Evolutionary conservation across 2,113 vertebrate species (phyloP), one percentile per base, ranked within the genome.

Genomic region (Indicator maculatus): DNA sequence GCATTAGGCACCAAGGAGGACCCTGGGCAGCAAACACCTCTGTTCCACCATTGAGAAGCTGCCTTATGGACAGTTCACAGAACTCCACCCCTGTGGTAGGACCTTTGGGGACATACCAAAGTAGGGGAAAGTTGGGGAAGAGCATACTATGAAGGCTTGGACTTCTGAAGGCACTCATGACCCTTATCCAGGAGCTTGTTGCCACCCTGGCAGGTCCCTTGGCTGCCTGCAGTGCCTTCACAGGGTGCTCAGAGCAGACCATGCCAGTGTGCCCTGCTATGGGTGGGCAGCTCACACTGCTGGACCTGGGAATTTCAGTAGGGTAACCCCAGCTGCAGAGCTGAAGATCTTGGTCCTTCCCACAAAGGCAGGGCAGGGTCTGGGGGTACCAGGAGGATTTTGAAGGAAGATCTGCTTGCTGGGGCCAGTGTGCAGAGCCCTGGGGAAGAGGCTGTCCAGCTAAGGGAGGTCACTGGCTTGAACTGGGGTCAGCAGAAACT

Each of bases 81-180:
- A 44, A 27, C 6, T 72, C 18, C 73, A 28, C 9, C 8, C 6
- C 9, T 81, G 20, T 1, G 0, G 9, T 3, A 1, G 39, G 36
- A 56, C 36, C 65, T 66, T 38, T 47, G 87, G 41, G 53, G 88
- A 24, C 75, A 41, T 7, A 59, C 20, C 50, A 60, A 52, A 83
- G 11, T 39, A 31, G 24, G n/a, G 27, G 13, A 79, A 7, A 12
- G 58, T 11, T 45, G 60, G 19, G 16, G n/a, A 65, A 58, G 63
- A 41, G 50, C 38, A 79, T 64, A 28, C 53, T 0, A 0, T 69
- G 75, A 59, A 55, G n/a, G 12, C 38, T 28, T 78, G 47, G 45
- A 19, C 53, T 90, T 20, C 65, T 77, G 44, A 16, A 78, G 36
- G 20, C 52, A 78, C 65, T 59, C 36, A 1, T 8, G 39, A 16